phyloP scores from a whole-genome alignment of 2,888 invertebrate genomes.

The Orthosia gothica region DNA sequence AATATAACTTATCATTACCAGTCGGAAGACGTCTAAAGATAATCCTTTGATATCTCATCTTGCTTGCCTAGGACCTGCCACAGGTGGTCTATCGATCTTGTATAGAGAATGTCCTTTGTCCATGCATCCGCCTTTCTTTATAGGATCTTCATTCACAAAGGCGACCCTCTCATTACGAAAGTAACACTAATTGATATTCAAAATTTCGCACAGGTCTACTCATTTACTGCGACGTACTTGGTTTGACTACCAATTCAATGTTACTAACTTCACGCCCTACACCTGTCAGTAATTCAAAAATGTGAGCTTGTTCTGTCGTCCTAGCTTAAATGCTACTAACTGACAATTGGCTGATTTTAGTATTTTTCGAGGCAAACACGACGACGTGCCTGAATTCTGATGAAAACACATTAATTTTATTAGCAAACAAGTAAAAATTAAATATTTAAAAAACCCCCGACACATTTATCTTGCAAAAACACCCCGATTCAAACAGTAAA shows the following conservation, averaged over 20 bases:
- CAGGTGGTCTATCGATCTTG: background rate
- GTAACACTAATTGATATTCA: constrained; percentile 3
- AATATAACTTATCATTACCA: no score
- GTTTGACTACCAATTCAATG: constrained; percentile 15
- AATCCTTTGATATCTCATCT: no score
- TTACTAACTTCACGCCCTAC: background rate
- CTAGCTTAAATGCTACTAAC: no score
- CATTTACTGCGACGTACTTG: background rate
- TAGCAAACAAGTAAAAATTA: no score
- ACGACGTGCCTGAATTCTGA: no score
- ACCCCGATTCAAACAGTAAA: no score
- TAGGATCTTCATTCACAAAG: background rate
- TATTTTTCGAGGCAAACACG: no score
- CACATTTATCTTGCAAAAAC: no score
- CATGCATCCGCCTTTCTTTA: background rate
- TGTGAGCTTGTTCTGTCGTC: background rate
- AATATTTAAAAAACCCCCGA: no score
- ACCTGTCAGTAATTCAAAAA: background rate
- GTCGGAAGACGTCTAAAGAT: no score
- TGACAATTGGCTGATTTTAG: no score
- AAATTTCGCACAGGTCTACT: constrained; percentile 2
- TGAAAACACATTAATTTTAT: no score
- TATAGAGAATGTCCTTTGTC: background rate
- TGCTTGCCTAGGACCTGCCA: background rate
- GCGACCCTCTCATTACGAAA: constrained; percentile 19